Conservation (phyloP, 30 jellyfish, hydroid and myxozoan genomes). For the Cassiopea xamachana region DNA sequence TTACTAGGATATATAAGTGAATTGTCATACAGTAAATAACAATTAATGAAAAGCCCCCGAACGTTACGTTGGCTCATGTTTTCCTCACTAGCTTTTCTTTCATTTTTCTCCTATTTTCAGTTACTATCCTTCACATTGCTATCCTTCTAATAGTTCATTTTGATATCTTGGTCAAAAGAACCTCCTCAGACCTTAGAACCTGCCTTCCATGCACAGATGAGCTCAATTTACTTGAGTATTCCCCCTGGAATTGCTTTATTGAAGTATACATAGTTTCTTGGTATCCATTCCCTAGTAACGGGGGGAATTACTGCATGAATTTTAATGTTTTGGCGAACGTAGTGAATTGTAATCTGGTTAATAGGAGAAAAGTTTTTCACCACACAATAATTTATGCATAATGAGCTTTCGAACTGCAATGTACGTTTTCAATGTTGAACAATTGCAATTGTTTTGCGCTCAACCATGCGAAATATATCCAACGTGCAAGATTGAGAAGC, state of each 20-base stretch:
- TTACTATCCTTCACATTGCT: too few species aligned
- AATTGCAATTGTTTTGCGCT: conserved; percentile 9
- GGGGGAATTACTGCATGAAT: conserved; percentile 6
- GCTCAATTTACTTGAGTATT: background rate
- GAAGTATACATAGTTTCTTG: background rate
- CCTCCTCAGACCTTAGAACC: too few species aligned
- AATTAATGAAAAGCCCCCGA: too few species aligned
- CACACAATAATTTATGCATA: conserved; percentile 46
- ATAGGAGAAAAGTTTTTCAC: conserved; percentile 22
- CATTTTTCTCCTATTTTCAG: too few species aligned
- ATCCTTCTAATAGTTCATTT: too few species aligned
- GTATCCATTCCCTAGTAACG: background rate
- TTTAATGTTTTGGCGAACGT: background rate
- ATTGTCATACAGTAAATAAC: too few species aligned
- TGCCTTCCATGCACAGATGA: background rate
- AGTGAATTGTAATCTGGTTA: conserved; percentile 9
- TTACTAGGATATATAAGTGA: too few species aligned
- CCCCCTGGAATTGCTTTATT: background rate
- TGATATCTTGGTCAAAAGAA: too few species aligned
- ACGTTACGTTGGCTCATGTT: too few species aligned
- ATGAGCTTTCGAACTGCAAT: conserved; percentile 33
- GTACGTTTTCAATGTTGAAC: conserved; percentile 6
- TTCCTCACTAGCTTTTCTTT: too few species aligned
- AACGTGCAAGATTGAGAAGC: background rate
- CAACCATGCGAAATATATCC: conserved; percentile 22